phyloP scores from a whole-genome alignment of 2,113 vertebrate species.

The Myrmophylax atrothorax region DNA sequence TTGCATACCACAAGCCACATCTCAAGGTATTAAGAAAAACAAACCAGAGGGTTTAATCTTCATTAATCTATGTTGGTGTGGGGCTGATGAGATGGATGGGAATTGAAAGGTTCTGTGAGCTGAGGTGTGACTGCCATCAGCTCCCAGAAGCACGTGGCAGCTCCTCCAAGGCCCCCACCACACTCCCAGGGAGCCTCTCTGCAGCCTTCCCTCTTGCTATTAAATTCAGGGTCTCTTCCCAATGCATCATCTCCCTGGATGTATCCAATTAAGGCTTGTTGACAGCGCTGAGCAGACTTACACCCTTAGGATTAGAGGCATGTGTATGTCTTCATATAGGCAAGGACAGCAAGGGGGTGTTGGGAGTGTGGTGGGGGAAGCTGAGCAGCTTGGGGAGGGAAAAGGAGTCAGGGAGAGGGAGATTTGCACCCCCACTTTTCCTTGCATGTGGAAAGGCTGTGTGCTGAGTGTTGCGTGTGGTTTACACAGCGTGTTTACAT shows the following conservation, averaged over 20 bases:
- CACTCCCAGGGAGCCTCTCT: background rate
- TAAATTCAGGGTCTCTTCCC: background rate
- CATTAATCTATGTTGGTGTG: fast-evolving
- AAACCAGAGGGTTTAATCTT: background rate
- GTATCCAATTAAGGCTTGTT: slow-evolving; percentile 11
- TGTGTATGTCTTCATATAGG: slow-evolving; percentile 11
- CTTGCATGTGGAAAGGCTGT: background rate
- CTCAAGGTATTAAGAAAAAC: background rate
- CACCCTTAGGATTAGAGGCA: slow-evolving; percentile 38
- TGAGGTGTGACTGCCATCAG: background rate
- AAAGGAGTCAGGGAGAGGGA: background rate
- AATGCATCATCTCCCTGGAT: slow-evolving; percentile 36
- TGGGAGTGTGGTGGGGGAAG: background rate
- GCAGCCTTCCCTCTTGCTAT: background rate
- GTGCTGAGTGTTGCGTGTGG: background rate
- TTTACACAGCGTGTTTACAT: background rate
- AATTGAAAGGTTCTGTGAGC: background rate
- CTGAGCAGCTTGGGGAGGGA: background rate
- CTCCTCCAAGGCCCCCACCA: fast-evolving
- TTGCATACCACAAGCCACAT: background rate
- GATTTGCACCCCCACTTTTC: background rate
- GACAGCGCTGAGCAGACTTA: slow-evolving; percentile 2
- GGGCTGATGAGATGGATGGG: background rate
- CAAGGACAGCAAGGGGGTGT: background rate
- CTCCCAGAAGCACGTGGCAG: background rate